phyloP scores from a whole-genome alignment of 2,888 invertebrate genomes.

The Girardia tigrina region DNA sequence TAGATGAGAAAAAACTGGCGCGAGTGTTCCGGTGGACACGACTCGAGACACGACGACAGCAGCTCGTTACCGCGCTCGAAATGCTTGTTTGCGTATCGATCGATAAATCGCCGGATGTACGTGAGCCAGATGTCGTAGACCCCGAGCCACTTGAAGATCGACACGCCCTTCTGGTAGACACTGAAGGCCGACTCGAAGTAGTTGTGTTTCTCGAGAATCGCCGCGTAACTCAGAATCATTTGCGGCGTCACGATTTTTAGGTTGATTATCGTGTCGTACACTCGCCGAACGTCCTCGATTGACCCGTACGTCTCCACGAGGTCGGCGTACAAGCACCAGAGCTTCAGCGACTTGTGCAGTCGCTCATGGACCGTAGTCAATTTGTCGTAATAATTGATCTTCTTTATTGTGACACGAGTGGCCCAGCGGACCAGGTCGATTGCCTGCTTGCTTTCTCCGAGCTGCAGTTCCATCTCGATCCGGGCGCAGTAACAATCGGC shows the following conservation, averaged over 20 bases:
- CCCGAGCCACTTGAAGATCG: constrained; percentile 95
- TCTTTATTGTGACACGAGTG: constrained; percentile 68
- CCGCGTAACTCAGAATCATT: constrained; percentile 91
- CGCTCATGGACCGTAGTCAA: constrained; percentile 79
- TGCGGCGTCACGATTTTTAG: constrained; percentile 93
- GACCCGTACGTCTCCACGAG: constrained; percentile 96
- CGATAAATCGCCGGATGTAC: constrained; percentile 85
- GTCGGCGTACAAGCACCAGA: constrained; percentile 98
- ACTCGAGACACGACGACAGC: too few species aligned
- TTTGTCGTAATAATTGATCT: constrained; percentile 54
- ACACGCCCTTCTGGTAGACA: constrained; percentile 92
- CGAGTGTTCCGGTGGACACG: too few species aligned
- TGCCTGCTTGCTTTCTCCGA: constrained; percentile 71
- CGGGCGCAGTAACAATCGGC: constrained; percentile 97
- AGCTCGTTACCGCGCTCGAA: too few species aligned
- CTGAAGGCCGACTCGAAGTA: constrained; percentile 97
- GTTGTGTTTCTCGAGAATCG: constrained; percentile 90
- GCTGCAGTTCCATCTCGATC: constrained; percentile 92
- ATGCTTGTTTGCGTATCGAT: constrained; percentile 67
- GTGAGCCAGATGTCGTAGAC: constrained; percentile 98
- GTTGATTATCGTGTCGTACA: constrained; percentile 93
- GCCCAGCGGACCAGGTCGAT: constrained; percentile 81
- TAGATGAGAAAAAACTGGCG: too few species aligned
- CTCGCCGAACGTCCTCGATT: constrained; percentile 66
- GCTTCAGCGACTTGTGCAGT: constrained; percentile 81